These are phyloP conservation scores for Thereuonema tuberculata DNA, from an alignment of 1,140 invertebrate genomes.

Conservation along the genomic window DNA sequence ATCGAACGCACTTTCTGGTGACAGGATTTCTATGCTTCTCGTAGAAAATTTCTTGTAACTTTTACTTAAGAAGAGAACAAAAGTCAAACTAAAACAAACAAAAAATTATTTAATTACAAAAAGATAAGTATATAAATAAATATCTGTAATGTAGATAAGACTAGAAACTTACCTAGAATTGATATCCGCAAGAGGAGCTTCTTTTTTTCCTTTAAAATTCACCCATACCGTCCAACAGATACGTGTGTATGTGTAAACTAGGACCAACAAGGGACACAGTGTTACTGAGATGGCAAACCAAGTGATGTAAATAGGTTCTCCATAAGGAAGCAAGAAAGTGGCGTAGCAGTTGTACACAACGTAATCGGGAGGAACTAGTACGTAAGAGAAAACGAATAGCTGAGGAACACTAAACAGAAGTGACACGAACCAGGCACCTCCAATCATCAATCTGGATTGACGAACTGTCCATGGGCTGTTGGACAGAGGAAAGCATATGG, in stretches of 20 bases:
- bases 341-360: neutral
- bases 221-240: slow-evolving; percentile 46
- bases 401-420: slow-evolving; percentile 6
- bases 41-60: too few relatives aligned
- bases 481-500: slow-evolving; percentile 39
- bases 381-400: slow-evolving; percentile 2
- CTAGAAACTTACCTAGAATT: too few relatives aligned
- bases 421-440: slow-evolving; percentile 24
- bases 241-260: slow-evolving; percentile 45
- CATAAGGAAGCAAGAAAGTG: neutral
- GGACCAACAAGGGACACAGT: slow-evolving; percentile 42
- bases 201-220: slow-evolving; percentile 20
- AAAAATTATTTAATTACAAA: too few relatives aligned
- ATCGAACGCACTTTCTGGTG: too few relatives aligned
- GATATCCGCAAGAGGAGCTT: slow-evolving; percentile 9
- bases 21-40: too few relatives aligned
- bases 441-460: slow-evolving; percentile 42
- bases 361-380: too few relatives aligned
- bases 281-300: slow-evolving; percentile 44
- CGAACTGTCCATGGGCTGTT: slow-evolving; percentile 18
- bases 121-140: too few relatives aligned
- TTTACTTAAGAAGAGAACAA: too few relatives aligned
- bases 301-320: slow-evolving; percentile 29
- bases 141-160: too few relatives aligned
- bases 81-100: too few relatives aligned